Percentiles rank a stretch among this genome's conserved stretches.
phyloP scores from a whole-genome alignment of 2,888 invertebrate genomes.

The Operophtera brumata region DNA sequence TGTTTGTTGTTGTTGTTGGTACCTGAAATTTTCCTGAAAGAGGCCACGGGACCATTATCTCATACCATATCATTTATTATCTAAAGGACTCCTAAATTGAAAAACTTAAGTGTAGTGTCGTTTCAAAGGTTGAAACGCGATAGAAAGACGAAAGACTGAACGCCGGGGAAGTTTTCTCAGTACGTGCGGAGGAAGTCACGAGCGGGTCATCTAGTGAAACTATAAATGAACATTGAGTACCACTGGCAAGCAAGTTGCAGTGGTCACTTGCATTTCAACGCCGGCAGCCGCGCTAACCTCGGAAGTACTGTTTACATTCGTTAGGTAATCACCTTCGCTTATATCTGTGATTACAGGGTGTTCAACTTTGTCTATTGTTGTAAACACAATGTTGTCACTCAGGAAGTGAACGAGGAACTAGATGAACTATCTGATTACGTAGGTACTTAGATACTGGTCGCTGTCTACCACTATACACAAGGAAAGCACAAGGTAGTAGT shows the following conservation, averaged over 20 bases:
- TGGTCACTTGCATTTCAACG: conserved; percentile 46
- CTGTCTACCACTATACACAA: not conserved
- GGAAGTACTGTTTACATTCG: conserved; percentile 35
- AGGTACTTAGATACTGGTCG: not conserved
- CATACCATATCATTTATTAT: too few species aligned
- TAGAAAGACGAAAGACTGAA: too few species aligned
- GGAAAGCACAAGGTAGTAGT: not conserved
- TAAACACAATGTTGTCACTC: conserved; percentile 10
- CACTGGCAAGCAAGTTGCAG: conserved; percentile 35
- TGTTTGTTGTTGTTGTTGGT: too few species aligned
- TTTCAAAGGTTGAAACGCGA: too few species aligned
- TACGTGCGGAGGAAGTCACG: too few species aligned
- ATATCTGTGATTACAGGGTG: conserved; percentile 13
- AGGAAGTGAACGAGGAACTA: conserved; percentile 16
- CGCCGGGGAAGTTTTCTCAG: too few species aligned
- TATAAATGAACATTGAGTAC: conserved; percentile 36
- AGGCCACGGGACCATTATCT: too few species aligned
- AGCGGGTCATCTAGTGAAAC: too few species aligned
- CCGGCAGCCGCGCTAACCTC: conserved; percentile 40
- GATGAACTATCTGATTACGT: conserved; percentile 1
- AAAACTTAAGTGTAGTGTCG: too few species aligned
- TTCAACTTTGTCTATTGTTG: conserved; percentile 22
- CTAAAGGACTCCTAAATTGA: too few species aligned
- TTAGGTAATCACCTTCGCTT: conserved; percentile 29
- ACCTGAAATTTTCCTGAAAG: too few species aligned